Base-by-base conservation (phyloP, 2,888 invertebrate species). In the Allacma fusca region DNA sequence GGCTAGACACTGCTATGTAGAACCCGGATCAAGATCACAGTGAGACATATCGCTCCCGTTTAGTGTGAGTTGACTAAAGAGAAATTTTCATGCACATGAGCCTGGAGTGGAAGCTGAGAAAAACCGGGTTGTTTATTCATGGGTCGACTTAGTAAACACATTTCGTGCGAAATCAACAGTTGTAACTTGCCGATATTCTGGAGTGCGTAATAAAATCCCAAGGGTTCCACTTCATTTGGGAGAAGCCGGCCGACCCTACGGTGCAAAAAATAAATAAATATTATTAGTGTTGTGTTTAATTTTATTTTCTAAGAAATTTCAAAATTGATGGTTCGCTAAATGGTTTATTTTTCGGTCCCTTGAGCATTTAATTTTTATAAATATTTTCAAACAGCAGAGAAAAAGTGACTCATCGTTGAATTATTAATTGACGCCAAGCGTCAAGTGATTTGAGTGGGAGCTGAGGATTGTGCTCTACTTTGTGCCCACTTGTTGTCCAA, bases 41-140 rank as follows among this genome's bases (percentile, higher is more conserved):
- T 50, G 50, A 50, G 50, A 50, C 50, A 50, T 50, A 50, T 19
- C n/a, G 7, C 16, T 50, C 50, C 23, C 26, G 23, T 65, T 28
- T 0, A n/a, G 62, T 62, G 62, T 12, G 29, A 28, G 65, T 65
- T 12, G 50, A 50, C 28, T 29, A 28, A 28, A 16, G 26, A 28
- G 24, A 65, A n/a, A 65, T 24, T 65, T 65, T 65, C 65, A 26
- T 65, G 65, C 65, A 24, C 65, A 65, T 65, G 62, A 23, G 26
- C 26, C 26, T 62, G 62, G 26, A 62, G 62, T n/a, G 2, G 62
- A 62, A 62, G n/a, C 24, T 26, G 62, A 26, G 12, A 65, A 50
- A 65, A 65, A 65, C 65, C 65, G 28, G 65, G 65, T 28, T 65
- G 65, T 65, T 65, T 65, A 65, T 65, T 65, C 65, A 65, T 65